Evolutionary conservation across 2,888 invertebrate species (phyloP), one percentile per base, ranked within the genome.

Genomic region (Agapetus fuscipes): DNA sequence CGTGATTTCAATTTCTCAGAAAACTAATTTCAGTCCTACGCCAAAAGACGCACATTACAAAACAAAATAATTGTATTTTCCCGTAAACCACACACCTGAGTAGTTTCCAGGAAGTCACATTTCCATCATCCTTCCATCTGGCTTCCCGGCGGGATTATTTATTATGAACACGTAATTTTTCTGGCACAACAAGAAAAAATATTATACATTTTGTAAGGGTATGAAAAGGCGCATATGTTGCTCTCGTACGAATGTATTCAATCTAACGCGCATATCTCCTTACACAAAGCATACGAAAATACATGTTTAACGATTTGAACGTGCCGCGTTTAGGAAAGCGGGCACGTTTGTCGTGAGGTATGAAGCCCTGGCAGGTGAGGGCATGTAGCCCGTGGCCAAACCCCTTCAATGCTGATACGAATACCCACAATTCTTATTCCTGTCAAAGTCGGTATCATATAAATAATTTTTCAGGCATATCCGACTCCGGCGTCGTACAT

Each of bases 81-180:
- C 38, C 35, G 41, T 37, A 15, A 32, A 29, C 28, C 34, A 41
- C 41, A 27, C 41, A 45, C 45, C 45, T 45, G 45, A 45, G 39
- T 36, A 41, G 33, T 40, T 30, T 34, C 33, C 37, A 12, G 37
- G 17, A 24, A 45, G 37, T 40, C 34, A 20, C 27, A 25, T 37
- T 17, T 25, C 14, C 28, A 26, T 25, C 30, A 15, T 4, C 33
- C 35, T 38, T 36, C 37, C 36, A 31, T 41, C 36, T 16, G 35
- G 27, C 4, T 27, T n/a, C n/a, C n/a, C 28, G 14, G 33, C 17
- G 30, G 25, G 30, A 45, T 46, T 46, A 46, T 46, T 46, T 46
- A 46, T 46, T 42, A 46, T 43, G 37, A 43, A 35, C 43, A 43
- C 46, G 46, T 46, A 39, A 39, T 45, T 45, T 41, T 37, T 39